These are phyloP conservation scores for Coregonus clupeaformis DNA, from an alignment of 2,113 vertebrate species.

Conservation along the genomic window DNA sequence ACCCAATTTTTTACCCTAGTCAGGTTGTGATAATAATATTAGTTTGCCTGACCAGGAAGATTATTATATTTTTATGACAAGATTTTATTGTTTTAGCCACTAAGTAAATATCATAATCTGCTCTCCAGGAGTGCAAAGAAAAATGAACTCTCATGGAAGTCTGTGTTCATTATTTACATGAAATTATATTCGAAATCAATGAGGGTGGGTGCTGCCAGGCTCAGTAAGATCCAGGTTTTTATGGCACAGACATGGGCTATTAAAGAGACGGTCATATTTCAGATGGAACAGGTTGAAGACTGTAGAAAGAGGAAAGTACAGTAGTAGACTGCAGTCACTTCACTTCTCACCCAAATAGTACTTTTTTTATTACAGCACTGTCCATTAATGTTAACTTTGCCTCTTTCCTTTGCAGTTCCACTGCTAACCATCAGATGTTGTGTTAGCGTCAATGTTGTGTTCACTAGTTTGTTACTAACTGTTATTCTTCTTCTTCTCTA, in stretches of 20 bases:
- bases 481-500: too few relatives aligned
- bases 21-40: neutral
- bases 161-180: conserved; percentile 60
- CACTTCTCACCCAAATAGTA: neutral
- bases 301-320: conserved; percentile 4
- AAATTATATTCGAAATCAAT: conserved; percentile 65
- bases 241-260: conserved; percentile 63
- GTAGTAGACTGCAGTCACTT: neutral
- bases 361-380: too few relatives aligned
- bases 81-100: conserved; percentile 39
- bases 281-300: conserved; percentile 38
- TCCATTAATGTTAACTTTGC: neutral
- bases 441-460: neutral
- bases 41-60: neutral
- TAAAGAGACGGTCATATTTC: conserved; percentile 64
- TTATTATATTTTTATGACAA: neutral
- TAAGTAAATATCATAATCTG: conserved; percentile 34
- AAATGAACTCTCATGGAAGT: conserved; percentile 58
- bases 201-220: conserved; percentile 64
- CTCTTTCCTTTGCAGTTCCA: neutral
- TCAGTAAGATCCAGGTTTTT: conserved; percentile 59
- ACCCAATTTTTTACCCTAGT: neutral
- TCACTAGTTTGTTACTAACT: neutral
- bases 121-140: conserved; percentile 50
- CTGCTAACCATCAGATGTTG: neutral